Evolutionary conservation across 1,140 invertebrate species (phyloP).

Genomic region (Magallana gigas): DNA sequence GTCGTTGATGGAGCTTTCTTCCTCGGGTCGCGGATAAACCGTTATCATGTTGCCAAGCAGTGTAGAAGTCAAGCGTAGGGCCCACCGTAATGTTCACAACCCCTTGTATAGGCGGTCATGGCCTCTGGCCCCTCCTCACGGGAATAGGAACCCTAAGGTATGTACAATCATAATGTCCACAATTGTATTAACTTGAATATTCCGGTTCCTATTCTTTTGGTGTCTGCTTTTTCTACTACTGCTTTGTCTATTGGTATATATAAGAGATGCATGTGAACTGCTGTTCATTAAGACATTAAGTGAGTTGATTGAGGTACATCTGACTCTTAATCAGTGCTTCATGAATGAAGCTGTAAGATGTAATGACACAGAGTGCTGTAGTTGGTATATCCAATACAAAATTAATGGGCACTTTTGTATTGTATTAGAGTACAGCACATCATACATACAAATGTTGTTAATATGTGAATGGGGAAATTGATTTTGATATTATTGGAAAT

Average conservation of each 20-base stretch:
- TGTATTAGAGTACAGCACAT: not conserved
- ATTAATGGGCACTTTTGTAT: not conserved
- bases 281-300: too few relatives aligned
- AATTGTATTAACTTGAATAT: too few relatives aligned
- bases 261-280: too few relatives aligned
- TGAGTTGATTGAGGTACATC: too few relatives aligned
- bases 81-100: constrained; percentile 56
- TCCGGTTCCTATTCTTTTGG: too few relatives aligned
- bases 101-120: constrained; percentile 64
- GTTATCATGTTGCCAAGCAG: constrained; percentile 44
- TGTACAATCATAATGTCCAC: constrained; percentile 28
- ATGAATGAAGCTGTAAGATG: too few relatives aligned
- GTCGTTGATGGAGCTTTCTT: not conserved
- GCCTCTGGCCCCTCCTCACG: constrained; percentile 60
- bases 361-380: too few relatives aligned
- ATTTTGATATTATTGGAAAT: constrained; percentile 8
- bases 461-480: not conserved
- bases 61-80: constrained; percentile 61
- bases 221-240: too few relatives aligned
- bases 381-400: too few relatives aligned
- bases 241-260: too few relatives aligned
- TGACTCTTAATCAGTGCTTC: too few relatives aligned
- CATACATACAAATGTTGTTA: not conserved
- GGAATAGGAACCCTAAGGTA: constrained; percentile 60
- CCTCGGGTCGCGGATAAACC: not conserved